Evolutionary conservation across 37 sponge, comb jelly and placozoan species (phyloP).

Genomic region (Halichondria panicea): DNA sequence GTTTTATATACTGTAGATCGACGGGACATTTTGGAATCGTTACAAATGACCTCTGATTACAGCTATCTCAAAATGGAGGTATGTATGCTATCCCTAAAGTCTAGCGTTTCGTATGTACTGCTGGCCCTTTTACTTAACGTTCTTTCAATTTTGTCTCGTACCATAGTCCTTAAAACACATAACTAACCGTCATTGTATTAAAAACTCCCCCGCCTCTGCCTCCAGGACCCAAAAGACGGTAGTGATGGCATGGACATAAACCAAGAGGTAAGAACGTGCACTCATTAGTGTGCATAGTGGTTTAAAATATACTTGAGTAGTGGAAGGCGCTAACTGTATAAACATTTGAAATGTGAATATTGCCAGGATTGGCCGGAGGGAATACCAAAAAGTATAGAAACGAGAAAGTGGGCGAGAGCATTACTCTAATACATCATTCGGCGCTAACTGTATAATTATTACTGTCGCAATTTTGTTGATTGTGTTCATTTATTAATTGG

Average conservation of each 20-base stretch:
- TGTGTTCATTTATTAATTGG: too few relatives aligned
- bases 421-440: too few relatives aligned
- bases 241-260: conserved; percentile 63
- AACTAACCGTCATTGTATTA: neutral
- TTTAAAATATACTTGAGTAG: neutral
- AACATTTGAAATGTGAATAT: too few relatives aligned
- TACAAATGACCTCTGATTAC: neutral
- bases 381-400: too few relatives aligned
- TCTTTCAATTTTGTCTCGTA: neutral
- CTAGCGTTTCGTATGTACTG: too few relatives aligned
- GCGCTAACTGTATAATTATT: too few relatives aligned
- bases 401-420: too few relatives aligned
- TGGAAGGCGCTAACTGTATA: neutral
- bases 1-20: conserved; percentile 50
- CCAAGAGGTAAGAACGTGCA: conserved; percentile 28
- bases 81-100: neutral
- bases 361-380: too few relatives aligned
- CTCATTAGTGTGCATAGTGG: neutral
- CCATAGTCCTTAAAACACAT: neutral
- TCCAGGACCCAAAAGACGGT: conserved; percentile 1
- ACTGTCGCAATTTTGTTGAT: too few relatives aligned
- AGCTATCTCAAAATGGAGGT: conserved; percentile 8
- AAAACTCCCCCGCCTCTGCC: neutral
- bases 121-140: neutral
- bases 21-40: conserved; percentile 32